Evolutionary conservation across 2,888 invertebrate genomes (phyloP), one percentile per base, ranked within the genome.

Genomic region (Drosophila paranaensis): DNA sequence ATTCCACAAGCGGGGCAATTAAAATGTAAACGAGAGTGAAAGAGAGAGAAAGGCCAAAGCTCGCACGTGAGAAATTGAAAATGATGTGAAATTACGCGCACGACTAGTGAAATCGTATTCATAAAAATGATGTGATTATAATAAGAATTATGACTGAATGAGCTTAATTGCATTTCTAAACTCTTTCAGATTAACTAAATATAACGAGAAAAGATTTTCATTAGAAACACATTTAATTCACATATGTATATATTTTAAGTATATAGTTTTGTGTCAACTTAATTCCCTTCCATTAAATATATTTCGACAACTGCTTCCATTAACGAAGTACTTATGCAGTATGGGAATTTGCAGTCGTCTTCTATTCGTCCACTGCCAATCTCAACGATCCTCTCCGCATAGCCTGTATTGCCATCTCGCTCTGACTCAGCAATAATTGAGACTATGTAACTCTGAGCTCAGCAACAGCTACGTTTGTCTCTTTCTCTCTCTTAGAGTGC

Each of bases 1-100:
- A 51, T 61, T 69, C 60, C 20, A 56, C 65, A 65, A 71, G 63
- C 65, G 33, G 43, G 75, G 69, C 71, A 75, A 82, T 83, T 78
- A 78, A 81, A 81, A 63, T 50, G 14, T 57, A 55, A 66, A 62
- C 39, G 46, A 42, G 42, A 46, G 46, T n/a, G n/a, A n/a, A n/a
- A 27, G 46, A n/a, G n/a, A n/a, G 45, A 43, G 5, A 27, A 46
- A 45, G 54, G 30, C 20, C 25, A n/a, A 40, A 60, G 45, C 40
- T 53, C 37, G 6, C 30, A 67, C 37, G 46, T 27, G 40, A 16
- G 27, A 48, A 48, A 30, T 33, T 10, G 10, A n/a, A 30, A 48
- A 48, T 48, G 10, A 48, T 48, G 30, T 48, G 48, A 48, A 48
- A n/a, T 48, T 48, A 11, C n/a, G 8, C 10, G 30, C 27, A 48